Conservation (phyloP, 2,888 invertebrate species). For the Sussaba pulchella region DNA sequence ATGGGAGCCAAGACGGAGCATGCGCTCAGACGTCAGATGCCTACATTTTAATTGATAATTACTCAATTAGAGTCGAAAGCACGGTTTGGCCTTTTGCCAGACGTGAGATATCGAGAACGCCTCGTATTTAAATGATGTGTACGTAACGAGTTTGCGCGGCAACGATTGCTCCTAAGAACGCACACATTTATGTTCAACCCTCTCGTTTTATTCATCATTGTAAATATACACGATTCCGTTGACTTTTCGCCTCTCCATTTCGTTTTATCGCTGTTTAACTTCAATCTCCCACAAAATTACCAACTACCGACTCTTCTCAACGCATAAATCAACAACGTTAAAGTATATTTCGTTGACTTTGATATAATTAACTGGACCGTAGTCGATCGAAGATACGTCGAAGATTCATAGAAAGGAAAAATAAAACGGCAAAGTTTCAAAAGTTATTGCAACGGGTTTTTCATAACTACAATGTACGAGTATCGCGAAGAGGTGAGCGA, state of each 20-base stretch:
- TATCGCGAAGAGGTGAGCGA: too few species aligned
- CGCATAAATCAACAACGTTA: neutral
- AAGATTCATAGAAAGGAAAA: too few species aligned
- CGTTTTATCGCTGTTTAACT: neutral
- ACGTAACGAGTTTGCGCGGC: neutral
- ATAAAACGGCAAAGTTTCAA: too few species aligned
- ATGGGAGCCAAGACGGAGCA: neutral
- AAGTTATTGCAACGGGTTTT: neutral
- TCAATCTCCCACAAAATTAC: neutral
- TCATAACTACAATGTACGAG: neutral
- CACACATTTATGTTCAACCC: neutral
- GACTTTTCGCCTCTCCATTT: too few species aligned
- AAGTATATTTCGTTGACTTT: neutral
- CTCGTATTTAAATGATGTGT: neutral
- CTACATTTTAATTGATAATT: conserved; percentile 34
- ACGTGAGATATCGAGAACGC: neutral
- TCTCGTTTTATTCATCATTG: too few species aligned
- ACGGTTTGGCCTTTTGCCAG: conserved; percentile 17
- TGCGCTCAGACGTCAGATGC: neutral
- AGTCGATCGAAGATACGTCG: too few species aligned
- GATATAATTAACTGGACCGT: neutral
- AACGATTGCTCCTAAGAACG: neutral
- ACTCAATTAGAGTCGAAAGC: neutral
- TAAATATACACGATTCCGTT: too few species aligned
- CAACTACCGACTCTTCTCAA: neutral